Conservation (phyloP, 2,797 vertebrate genomes). For the Manis crassicaudata region DNA sequence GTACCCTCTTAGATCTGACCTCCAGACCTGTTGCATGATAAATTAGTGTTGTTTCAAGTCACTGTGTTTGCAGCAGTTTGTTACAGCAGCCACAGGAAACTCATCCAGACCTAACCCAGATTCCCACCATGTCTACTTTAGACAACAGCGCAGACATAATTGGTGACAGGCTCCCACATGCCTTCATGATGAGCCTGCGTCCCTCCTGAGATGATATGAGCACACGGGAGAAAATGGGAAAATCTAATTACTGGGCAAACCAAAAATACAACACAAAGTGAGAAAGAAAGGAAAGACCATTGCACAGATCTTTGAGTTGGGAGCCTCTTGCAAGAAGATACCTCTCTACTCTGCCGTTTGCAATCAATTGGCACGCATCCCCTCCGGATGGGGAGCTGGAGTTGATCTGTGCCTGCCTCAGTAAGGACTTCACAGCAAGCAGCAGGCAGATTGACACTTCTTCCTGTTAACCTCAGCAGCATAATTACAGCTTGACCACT, state of each 20-base stretch:
- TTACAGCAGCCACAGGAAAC: background rate
- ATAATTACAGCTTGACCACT: fast-evolving
- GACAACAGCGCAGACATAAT: background rate
- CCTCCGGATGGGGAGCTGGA: fast-evolving
- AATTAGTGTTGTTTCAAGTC: fast-evolving
- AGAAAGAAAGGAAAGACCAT: too few relatives aligned
- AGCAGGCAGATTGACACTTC: background rate
- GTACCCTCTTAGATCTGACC: background rate
- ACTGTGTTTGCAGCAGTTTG: fast-evolving
- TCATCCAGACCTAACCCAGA: background rate
- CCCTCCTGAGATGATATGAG: fast-evolving
- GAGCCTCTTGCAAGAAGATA: background rate
- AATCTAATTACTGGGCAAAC: background rate
- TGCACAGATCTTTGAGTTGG: background rate
- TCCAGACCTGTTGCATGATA: fast-evolving
- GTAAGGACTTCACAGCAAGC: fast-evolving
- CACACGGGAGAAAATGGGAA: too few relatives aligned
- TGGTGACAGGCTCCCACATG: too few relatives aligned
- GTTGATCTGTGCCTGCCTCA: fast-evolving
- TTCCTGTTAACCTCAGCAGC: background rate
- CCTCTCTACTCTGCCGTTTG: fast-evolving
- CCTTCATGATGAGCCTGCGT: too few relatives aligned
- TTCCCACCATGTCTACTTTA: fast-evolving
- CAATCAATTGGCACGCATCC: fast-evolving
- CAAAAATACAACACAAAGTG: background rate